Percentiles rank a stretch among this genome's conserved stretches.
Conservation (phyloP, 2,797 vertebrate species). For the Spinus olivaceus region DNA sequence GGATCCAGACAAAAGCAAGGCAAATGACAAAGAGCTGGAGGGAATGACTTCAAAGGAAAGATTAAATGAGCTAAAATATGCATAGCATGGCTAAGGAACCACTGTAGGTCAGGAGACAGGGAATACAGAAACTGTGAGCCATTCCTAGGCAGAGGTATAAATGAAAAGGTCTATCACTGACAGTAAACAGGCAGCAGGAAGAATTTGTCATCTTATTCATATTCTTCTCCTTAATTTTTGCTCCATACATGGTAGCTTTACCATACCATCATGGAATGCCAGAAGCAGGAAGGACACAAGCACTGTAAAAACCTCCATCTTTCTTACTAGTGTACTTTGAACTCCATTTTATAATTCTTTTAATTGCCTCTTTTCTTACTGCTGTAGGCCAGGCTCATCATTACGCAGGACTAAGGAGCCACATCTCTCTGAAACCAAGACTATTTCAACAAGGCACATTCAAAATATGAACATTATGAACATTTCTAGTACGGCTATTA, state of each 20-base stretch:
- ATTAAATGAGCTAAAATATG: conserved; percentile 28
- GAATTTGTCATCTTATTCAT: not conserved
- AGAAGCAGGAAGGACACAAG: not conserved
- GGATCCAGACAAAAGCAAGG: conserved; percentile 7
- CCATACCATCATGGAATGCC: not conserved
- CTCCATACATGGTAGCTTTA: not conserved
- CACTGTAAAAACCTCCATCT: not conserved
- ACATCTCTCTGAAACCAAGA: not conserved
- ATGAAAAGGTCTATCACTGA: not conserved
- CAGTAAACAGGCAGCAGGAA: not conserved
- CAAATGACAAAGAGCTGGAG: conserved; percentile 10
- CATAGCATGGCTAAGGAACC: not conserved
- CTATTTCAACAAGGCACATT: not conserved
- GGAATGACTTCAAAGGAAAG: conserved; percentile 37
- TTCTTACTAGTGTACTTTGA: not conserved
- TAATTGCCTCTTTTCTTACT: not conserved
- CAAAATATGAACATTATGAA: not conserved
- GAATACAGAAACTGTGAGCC: not conserved
- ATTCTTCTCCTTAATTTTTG: not conserved
- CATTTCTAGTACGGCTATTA: not conserved
- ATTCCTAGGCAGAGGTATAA: not conserved
- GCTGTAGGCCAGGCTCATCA: not conserved
- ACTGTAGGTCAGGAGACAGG: not conserved
- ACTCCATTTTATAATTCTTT: not conserved
- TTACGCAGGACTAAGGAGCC: not conserved